Evolutionary conservation across 2,888 invertebrate species (phyloP).

Genomic region (Antitype chi): DNA sequence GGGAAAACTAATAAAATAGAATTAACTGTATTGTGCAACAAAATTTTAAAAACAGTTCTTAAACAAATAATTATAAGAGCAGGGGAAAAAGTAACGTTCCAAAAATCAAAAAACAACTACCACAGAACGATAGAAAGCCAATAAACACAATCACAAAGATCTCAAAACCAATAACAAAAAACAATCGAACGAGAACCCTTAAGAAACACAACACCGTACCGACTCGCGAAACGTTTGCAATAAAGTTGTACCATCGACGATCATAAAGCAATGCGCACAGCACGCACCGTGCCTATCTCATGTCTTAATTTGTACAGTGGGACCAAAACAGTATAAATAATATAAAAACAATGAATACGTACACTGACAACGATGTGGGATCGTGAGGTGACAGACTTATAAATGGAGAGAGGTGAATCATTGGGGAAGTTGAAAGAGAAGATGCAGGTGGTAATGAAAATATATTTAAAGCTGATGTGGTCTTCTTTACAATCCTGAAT

Average conservation of each 20-base stretch:
- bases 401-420: conserved; percentile 38
- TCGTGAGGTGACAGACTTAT: conserved; percentile 59
- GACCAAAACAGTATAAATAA: conserved; percentile 82
- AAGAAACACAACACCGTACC: conserved; percentile 53
- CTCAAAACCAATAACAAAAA: conserved; percentile 40
- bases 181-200: conserved; percentile 25
- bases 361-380: conserved; percentile 76
- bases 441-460: neutral
- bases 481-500: neutral
- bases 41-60: neutral
- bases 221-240: conserved; percentile 59
- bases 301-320: conserved; percentile 86
- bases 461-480: too few species aligned
- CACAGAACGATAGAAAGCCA: conserved; percentile 14
- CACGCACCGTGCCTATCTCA: conserved; percentile 74
- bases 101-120: neutral
- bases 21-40: neutral
- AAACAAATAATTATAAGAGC: neutral
- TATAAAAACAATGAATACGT: conserved; percentile 84
- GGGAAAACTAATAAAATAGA: too few species aligned
- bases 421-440: neutral
- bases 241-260: conserved; percentile 62
- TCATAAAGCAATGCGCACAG: conserved; percentile 71
- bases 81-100: fast-evolving
- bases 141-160: conserved; percentile 30